A percentile compares a stretch with the other conserved stretches of the same genome.
phyloP scores from a whole-genome alignment of 2,888 invertebrate species.

The Hypercompe scribonia region DNA sequence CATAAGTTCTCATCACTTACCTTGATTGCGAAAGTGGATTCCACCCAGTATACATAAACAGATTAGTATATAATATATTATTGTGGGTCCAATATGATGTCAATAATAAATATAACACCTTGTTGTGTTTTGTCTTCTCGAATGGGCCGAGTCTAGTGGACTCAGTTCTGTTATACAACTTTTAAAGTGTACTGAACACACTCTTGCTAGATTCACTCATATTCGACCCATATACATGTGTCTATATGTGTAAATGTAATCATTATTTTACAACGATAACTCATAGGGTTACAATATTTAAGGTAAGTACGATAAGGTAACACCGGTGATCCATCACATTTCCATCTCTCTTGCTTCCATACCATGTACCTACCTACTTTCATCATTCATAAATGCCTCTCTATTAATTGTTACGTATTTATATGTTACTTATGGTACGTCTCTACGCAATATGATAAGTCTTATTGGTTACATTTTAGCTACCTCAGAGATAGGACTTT shows the following conservation, averaged over 20 bases:
- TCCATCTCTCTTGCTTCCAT: slow-evolving; percentile 52
- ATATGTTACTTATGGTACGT: slow-evolving; percentile 35
- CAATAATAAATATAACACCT: neutral
- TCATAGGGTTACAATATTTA: neutral
- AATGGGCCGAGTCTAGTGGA: neutral
- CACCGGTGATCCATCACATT: slow-evolving; percentile 25
- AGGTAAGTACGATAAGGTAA: slow-evolving; percentile 24
- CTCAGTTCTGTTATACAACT: neutral
- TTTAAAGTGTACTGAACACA: neutral
- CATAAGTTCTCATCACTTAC: neutral
- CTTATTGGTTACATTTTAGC: slow-evolving; percentile 86
- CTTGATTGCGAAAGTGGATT: neutral
- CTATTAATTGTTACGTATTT: slow-evolving; percentile 51
- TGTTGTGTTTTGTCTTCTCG: too few species aligned
- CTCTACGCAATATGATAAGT: slow-evolving; percentile 47
- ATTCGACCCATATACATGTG: neutral
- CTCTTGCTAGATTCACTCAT: neutral
- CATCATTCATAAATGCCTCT: slow-evolving; percentile 48
- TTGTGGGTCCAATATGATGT: neutral
- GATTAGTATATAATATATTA: neutral
- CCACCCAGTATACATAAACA: neutral
- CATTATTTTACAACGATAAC: neutral
- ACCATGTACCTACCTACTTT: slow-evolving; percentile 30
- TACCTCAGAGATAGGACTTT: slow-evolving; percentile 97
- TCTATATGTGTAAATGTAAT: neutral